Conservation (phyloP, 2,888 invertebrate genomes). For the Drosophila kanekoi region DNA sequence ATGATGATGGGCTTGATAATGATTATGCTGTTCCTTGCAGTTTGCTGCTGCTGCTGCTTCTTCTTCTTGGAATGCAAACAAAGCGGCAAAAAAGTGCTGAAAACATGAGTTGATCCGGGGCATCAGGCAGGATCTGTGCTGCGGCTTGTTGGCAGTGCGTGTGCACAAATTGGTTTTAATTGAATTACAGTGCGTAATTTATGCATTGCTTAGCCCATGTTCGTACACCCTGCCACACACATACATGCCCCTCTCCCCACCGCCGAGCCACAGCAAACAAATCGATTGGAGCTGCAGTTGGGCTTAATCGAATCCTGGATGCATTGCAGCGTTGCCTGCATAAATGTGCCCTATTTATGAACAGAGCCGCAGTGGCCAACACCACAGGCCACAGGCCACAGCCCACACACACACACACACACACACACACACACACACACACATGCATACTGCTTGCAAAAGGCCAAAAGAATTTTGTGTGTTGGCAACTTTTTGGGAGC, state of each 20-base stretch:
- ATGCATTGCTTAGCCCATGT: slow-evolving; percentile 64
- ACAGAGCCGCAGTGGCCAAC: slow-evolving; percentile 33
- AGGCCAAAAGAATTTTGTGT: slow-evolving; percentile 4
- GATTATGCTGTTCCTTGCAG: slow-evolving; percentile 7
- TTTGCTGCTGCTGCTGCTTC: slow-evolving; percentile 9
- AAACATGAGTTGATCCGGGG: slow-evolving; percentile 28
- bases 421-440: not conserved
- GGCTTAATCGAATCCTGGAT: slow-evolving; percentile 29
- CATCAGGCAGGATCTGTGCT: slow-evolving; percentile 17
- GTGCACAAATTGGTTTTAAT: slow-evolving; percentile 72
- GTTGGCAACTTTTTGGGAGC: slow-evolving; percentile 4
- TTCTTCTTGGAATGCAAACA: slow-evolving; percentile 8
- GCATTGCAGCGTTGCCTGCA: slow-evolving; percentile 46
- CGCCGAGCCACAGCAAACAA: slow-evolving; percentile 37
- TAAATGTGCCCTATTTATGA: slow-evolving; percentile 58
- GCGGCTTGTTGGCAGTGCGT: slow-evolving; percentile 23
- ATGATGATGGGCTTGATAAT: slow-evolving; percentile 22
- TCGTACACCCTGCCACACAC: not conserved
- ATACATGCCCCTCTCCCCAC: not conserved
- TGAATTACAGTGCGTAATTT: slow-evolving; percentile 73
- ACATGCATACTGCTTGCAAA: not conserved
- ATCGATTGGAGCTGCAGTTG: slow-evolving; percentile 44
- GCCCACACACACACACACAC: slow-evolving; percentile 3
- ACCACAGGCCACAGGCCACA: slow-evolving; percentile 23
- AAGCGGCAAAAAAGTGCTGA: slow-evolving; percentile 43